These are phyloP conservation scores for Matsumurasca onukii DNA, from an alignment of 1,140 invertebrate genomes.

Conservation along the genomic window DNA sequence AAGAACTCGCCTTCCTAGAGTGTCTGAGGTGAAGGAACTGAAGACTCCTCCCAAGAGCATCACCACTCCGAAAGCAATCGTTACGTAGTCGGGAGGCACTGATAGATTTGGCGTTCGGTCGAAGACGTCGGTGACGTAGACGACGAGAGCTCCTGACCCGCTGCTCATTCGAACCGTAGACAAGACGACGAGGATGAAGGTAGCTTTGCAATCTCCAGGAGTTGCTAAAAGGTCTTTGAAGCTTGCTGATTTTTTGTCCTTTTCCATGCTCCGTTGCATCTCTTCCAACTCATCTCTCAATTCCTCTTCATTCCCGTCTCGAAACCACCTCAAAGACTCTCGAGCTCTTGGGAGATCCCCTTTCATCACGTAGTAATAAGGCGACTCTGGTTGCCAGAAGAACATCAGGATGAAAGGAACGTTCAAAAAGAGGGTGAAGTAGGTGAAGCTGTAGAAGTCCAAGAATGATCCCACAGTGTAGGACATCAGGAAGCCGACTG, in stretches of 20 bases:
- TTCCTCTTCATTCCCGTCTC: constrained; percentile 48
- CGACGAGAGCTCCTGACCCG: constrained; percentile 70
- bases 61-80: constrained; percentile 65
- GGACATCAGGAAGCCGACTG: constrained; percentile 71
- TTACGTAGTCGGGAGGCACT: constrained; percentile 52
- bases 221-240: constrained; percentile 50
- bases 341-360: constrained; percentile 53
- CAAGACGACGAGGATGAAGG: constrained; percentile 62
- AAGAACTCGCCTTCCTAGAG: constrained; percentile 67
- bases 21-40: too few relatives aligned
- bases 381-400: constrained; percentile 78
- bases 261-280: constrained; percentile 31
- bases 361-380: constrained; percentile 64
- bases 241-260: constrained; percentile 37
- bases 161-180: constrained; percentile 74
- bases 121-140: constrained; percentile 74
- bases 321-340: constrained; percentile 51
- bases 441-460: constrained; percentile 63
- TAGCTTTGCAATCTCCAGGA: constrained; percentile 59
- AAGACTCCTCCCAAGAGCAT: constrained; percentile 64
- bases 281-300: constrained; percentile 46
- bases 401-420: constrained; percentile 65
- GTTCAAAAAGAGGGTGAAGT: constrained; percentile 60
- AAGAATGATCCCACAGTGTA: constrained; percentile 75
- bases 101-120: constrained; percentile 50